Evolutionary conservation across 2,888 invertebrate species (phyloP).

Genomic region (Flexamia atlantica): DNA sequence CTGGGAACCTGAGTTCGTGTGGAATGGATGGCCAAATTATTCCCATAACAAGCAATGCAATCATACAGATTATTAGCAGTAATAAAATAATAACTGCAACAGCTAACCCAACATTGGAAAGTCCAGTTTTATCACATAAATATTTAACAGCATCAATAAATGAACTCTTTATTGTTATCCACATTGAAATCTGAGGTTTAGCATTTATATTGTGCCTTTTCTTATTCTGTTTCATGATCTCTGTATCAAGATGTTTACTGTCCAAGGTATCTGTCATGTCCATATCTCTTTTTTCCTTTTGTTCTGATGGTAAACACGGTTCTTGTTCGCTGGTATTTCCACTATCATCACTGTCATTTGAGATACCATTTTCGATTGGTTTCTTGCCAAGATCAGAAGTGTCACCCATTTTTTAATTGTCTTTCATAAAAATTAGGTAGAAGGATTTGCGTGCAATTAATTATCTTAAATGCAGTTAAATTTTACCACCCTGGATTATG

Average conservation of each 20-base stretch:
- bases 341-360: conserved; percentile 60
- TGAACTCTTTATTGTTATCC: conserved; percentile 37
- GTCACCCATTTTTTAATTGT: conserved; percentile 22
- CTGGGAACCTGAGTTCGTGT: conserved; percentile 73
- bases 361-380: conserved; percentile 60
- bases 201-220: conserved; percentile 49
- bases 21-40: conserved; percentile 76
- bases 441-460: no score
- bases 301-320: conserved; percentile 54
- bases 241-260: conserved; percentile 53
- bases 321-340: conserved; percentile 58
- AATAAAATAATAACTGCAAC: conserved; percentile 65
- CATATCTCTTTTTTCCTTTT: conserved; percentile 41
- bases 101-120: conserved; percentile 68
- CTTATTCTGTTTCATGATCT: conserved; percentile 45
- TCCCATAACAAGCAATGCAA: conserved; percentile 75
- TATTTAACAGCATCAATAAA: conserved; percentile 58
- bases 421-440: no score
- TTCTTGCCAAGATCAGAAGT: conserved; percentile 32
- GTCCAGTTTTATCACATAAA: conserved; percentile 69
- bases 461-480: no score
- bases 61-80: conserved; percentile 74
- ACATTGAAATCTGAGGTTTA: conserved; percentile 44
- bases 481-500: no score
- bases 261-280: conserved; percentile 49